Conservation (phyloP, 2,113 vertebrate genomes). For the Istiophorus platypterus region DNA sequence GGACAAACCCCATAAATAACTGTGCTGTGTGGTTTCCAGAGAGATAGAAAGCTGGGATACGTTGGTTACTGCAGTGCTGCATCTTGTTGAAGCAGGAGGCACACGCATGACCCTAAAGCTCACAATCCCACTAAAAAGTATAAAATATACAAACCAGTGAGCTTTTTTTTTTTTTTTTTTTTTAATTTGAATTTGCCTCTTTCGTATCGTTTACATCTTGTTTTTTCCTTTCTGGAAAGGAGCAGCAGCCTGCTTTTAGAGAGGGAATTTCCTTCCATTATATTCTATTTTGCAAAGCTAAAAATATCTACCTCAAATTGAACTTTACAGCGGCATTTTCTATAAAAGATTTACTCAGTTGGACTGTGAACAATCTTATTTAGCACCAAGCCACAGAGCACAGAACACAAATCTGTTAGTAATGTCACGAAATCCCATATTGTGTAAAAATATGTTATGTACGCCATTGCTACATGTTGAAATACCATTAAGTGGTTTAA, state of each 20-base stretch:
- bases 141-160: constrained; percentile 46
- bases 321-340: constrained; percentile 66
- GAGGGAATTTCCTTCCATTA: constrained; percentile 78
- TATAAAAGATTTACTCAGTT: constrained; percentile 55
- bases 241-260: constrained; percentile 62
- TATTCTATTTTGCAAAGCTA: constrained; percentile 73
- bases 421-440: constrained; percentile 32
- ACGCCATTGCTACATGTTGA: constrained; percentile 18
- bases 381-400: constrained; percentile 34
- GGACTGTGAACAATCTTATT: constrained; percentile 57
- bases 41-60: constrained; percentile 78
- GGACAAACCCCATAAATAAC: constrained; percentile 86
- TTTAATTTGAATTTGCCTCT: constrained; percentile 58
- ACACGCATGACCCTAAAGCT: constrained; percentile 43
- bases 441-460: constrained; percentile 6
- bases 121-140: constrained; percentile 46
- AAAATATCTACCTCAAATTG: constrained; percentile 71
- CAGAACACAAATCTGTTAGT: constrained; percentile 18
- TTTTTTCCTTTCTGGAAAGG: constrained; percentile 47
- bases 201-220: constrained; percentile 70
- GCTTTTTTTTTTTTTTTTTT: constrained; percentile 48
- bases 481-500: constrained; percentile 11
- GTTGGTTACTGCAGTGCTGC: constrained; percentile 68
- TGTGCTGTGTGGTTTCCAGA: constrained; percentile 76
- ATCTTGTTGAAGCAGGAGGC: constrained; percentile 56